Base-by-base conservation (phyloP, 1,140 invertebrate genomes). In the Cylas formicarius region DNA sequence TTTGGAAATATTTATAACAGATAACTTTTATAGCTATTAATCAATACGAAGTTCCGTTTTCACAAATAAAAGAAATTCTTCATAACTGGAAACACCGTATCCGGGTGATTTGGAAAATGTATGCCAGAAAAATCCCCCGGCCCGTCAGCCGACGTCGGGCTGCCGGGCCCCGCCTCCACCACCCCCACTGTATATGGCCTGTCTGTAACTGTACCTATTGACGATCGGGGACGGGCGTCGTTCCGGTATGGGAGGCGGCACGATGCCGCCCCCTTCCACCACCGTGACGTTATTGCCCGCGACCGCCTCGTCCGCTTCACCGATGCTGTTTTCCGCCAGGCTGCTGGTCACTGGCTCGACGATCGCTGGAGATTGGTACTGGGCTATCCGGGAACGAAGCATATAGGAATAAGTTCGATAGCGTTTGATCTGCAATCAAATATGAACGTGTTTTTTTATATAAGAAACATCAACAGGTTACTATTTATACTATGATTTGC, bases 361-460 rank as follows among this genome's bases (percentile, higher is more conserved):
- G 45, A 79, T 80, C 37, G 79, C 63, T 13, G 53, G 52, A 8
- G 43, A 72, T 51, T 72, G 18, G 6, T 31, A 77, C 29, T 75
- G 74, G 7, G 75, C 69, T 53, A 88, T 70, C 51, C 83, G 80
- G 41, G 83, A 81, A 41, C 84, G 79, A 51, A 93, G 72, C 46
- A 91, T 74, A 61, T 82, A 82, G 3, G 80, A 77, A 66, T 94
- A 94, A 1, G 86, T 87, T 58, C 84, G 82, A 67, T 92, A 93
- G 55, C 89, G 73, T 65, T 89, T 88, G 53, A 91, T 65, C 89
- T 93, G 70, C n/a, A 69, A 66, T 28, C 38, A 57, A 33, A 60
- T n/a, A n/a, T n/a, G n/a, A n/a, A n/a, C n/a, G n/a, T n/a, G n/a
- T n/a, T n/a, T n/a, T n/a, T n/a, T 26, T 26, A 26, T n/a, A 26